Percentiles rank a stretch among this genome's conserved stretches.
Conservation (phyloP, 2,113 vertebrate genomes). For the Gambusia affinis region DNA sequence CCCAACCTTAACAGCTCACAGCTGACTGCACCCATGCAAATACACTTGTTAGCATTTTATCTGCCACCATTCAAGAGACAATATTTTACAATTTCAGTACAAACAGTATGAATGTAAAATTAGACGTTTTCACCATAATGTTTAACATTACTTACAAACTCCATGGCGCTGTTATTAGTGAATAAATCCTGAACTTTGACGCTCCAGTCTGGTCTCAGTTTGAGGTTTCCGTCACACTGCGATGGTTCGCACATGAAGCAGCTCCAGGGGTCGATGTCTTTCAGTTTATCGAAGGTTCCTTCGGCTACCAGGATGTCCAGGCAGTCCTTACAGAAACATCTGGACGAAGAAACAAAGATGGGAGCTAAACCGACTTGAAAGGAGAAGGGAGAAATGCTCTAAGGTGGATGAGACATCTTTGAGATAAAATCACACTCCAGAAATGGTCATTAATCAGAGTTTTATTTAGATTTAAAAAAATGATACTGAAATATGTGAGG, state of each 20-base stretch:
- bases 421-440: too few species aligned
- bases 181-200: conserved; percentile 91
- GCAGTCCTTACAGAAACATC: conserved; percentile 96
- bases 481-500: too few species aligned
- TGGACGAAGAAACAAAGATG: conserved; percentile 39
- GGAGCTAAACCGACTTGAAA: too few species aligned
- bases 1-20: not conserved
- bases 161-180: conserved; percentile 85
- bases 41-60: not conserved
- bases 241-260: conserved; percentile 90
- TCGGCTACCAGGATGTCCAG: conserved; percentile 87
- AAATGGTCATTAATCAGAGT: too few species aligned
- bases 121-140: not conserved
- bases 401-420: too few species aligned
- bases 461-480: too few species aligned
- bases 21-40: not conserved
- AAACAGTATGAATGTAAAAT: too few species aligned
- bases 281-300: conserved; percentile 82
- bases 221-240: conserved; percentile 80
- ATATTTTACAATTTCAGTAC: too few species aligned
- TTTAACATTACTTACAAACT: conserved; percentile 83
- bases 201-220: conserved; percentile 88
- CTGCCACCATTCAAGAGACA: not conserved
- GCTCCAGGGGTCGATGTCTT: conserved; percentile 91
- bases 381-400: too few species aligned